Base-by-base conservation (phyloP, 2,888 invertebrate species). In the Lysandra coridon region DNA sequence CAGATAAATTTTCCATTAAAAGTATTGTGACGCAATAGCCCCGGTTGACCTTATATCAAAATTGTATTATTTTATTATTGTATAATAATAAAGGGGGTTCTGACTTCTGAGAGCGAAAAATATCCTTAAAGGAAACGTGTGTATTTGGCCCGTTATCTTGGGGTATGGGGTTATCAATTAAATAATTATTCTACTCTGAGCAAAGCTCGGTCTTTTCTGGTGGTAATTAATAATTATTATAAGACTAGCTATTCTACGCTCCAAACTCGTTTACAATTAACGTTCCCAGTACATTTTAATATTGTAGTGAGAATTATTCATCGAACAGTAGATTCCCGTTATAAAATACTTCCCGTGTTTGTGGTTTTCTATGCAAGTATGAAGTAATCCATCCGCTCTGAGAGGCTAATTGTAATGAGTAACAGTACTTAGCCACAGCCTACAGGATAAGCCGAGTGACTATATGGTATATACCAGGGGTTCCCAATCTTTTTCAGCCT, bases 351-450 rank as follows among this genome's bases (percentile, higher is more conserved):
- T 85, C 84, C 87, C 85, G 86, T 87, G 86, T 85, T 86, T 88
- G 88, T 86, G 87, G 88, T 87, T 86, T 82, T 81, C 82, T 81
- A 82, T 80, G 82, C 82, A 83, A 84, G 85, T 85, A 82, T 82
- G 83, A 81, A 23, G 74, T 74, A 82, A 84, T 83, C 80, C 81
- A 82, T 85, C 85, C 85, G 80, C 84, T 81, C 79, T 81, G 82
- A 82, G 82, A 81, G 78, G 81, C 81, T 83, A 86, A 86, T 87
- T 86, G 85, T 84, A 85, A 83, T 83, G 84, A 81, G 79, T 87
- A 87, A 87, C 88, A 83, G 87, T 86, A 85, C 81, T 79, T 79
- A 83, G 85, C 88, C 88, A 83, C 87, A 87, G 82, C 85, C 87
- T 87, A 83, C 87, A 87, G 82, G 83, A 81, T 75, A 79, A 79